Evolutionary conservation across 1,140 invertebrate genomes (phyloP), one percentile per base, ranked within the genome.

Genomic region (Mylabris phalerata): DNA sequence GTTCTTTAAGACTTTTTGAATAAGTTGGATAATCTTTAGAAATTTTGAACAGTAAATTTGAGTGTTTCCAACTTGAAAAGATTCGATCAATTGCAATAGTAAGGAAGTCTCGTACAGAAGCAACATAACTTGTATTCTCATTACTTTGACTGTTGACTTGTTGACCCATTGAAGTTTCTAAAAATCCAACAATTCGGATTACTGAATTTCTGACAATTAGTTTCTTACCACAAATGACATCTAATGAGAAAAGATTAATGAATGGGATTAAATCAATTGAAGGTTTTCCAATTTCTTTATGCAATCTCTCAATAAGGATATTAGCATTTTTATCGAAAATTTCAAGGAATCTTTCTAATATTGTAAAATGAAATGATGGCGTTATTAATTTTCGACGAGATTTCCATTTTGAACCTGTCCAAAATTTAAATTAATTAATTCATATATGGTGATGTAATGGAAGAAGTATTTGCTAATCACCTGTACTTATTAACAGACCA

Each of bases 331-430:
- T 80, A 66, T 88, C 82, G 66, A 94, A 89, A 1, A 90, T 79
- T 1, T 82, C 79, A 1, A 90, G 63, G 67, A 91, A 92, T 55
- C 87, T 82, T 60, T 89, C 82, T 10, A 92, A 69, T 27, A 92
- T 88, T 55, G 85, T 84, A 66, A 90, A 89, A 69, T 92, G 89
- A 67, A 92, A 92, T 0, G 88, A 84, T 5, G 89, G 88, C 0
- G 89, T 91, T 26, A 90, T 69, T 48, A 89, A 75, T 72, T 84
- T 91, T 32, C 91, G 73, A 58, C 87, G 75, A 0, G 59, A 69
- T 50, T 80, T 79, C 91, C 91, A 93, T 77, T 57, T 57, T 19
- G n/a, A 9, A 10, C 55, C 55, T 57, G 38, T 27, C 19, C 42
- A 1, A 19, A 19, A 39, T n/a, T n/a, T n/a, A n/a, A n/a, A n/a